Percentiles rank a stretch among this genome's conserved stretches.
Conservation (phyloP, 2,797 vertebrate genomes). For the Hydrophis major region DNA sequence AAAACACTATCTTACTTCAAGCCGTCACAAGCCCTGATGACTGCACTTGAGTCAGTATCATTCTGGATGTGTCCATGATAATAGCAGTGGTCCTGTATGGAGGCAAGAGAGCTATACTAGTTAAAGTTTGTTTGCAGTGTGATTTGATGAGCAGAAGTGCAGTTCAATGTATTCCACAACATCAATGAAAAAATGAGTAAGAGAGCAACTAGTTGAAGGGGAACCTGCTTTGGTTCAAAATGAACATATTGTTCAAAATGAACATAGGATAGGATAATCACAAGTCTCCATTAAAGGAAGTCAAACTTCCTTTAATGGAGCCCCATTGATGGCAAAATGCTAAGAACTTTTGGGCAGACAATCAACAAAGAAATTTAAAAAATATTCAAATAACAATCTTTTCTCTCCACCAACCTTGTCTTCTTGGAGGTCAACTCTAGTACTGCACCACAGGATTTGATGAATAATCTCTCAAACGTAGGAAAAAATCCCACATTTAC, state of each 20-base stretch:
- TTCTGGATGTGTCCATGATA: constrained; percentile 68
- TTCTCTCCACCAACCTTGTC: neutral
- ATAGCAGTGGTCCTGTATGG: constrained; percentile 72
- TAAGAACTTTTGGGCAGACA: neutral
- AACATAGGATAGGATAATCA: neutral
- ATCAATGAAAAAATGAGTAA: neutral
- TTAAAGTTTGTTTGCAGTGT: neutral
- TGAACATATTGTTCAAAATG: neutral
- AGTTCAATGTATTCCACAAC: no score
- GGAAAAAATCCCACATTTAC: neutral
- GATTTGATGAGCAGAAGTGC: fast-evolving
- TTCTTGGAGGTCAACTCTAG: neutral
- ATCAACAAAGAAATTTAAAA: neutral
- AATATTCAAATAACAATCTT: neutral
- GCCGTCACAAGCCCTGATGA: constrained; percentile 70
- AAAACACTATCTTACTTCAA: constrained; percentile 57
- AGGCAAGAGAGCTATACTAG: fast-evolving
- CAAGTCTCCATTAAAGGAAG: neutral
- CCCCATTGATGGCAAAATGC: neutral
- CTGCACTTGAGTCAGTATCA: constrained; percentile 59
- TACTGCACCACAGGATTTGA: neutral
- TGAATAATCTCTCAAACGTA: neutral
- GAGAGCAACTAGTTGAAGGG: neutral
- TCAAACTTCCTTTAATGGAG: neutral
- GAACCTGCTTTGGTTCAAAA: neutral